Percentiles rank a stretch among this genome's conserved stretches.
These are phyloP conservation scores for Kryptolebias marmoratus DNA, from an alignment of 2,113 vertebrate genomes.

Conservation along the genomic window DNA sequence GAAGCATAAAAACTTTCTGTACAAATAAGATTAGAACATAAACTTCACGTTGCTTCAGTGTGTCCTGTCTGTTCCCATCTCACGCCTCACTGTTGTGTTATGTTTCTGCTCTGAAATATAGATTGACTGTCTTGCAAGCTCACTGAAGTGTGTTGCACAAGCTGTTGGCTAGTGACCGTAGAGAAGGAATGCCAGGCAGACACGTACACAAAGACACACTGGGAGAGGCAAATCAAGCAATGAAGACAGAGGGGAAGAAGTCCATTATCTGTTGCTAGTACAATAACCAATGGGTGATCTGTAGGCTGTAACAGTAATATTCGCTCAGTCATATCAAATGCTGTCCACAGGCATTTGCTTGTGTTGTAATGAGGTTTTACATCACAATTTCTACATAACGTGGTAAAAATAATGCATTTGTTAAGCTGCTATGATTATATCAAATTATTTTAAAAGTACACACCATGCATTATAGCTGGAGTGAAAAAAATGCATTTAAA, in stretches of 20 bases:
- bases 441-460: no score
- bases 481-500: no score
- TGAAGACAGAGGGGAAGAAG: neutral
- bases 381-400: neutral
- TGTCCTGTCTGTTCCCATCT: conserved; percentile 57
- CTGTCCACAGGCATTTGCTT: conserved; percentile 21
- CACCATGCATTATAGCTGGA: no score
- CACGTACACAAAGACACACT: neutral
- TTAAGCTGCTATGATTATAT: no score
- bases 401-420: neutral
- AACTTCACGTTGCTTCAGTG: conserved; percentile 8
- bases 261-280: conserved; percentile 9
- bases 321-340: conserved; percentile 33
- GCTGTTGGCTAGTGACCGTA: conserved; percentile 28
- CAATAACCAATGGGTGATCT: conserved; percentile 30
- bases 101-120: conserved; percentile 52
- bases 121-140: conserved; percentile 27
- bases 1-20: conserved; percentile 8
- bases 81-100: conserved; percentile 39
- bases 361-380: conserved; percentile 3
- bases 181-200: conserved; percentile 19
- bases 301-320: conserved; percentile 6
- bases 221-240: conserved; percentile 13
- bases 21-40: conserved; percentile 12
- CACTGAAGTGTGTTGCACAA: conserved; percentile 42